Conservation (phyloP, 2,113 vertebrate genomes). For the Phylloscopus trochiloides region DNA sequence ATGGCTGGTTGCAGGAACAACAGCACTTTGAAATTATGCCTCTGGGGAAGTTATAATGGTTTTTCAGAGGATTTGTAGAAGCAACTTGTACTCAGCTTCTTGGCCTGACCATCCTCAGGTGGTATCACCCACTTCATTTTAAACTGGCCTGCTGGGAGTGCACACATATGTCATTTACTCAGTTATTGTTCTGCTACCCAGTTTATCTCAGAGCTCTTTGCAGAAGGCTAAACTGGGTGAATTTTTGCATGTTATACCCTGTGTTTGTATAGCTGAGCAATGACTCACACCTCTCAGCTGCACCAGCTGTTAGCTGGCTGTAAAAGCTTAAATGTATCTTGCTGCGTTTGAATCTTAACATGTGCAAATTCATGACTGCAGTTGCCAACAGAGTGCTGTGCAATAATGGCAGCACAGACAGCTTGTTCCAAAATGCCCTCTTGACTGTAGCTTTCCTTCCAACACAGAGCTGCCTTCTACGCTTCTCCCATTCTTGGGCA, state of each 20-base stretch:
- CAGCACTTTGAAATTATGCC: neutral
- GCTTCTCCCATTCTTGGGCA: neutral
- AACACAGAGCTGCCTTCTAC: neutral
- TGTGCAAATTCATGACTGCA: neutral
- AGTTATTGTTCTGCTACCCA: neutral
- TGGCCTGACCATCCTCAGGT: neutral
- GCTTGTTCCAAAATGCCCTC: neutral
- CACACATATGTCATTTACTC: neutral
- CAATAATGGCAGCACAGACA: neutral
- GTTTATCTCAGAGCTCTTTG: neutral
- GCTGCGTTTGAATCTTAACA: neutral
- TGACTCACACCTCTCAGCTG: neutral
- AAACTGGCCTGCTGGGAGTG: neutral
- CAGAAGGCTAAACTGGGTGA: neutral
- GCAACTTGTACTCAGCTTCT: neutral
- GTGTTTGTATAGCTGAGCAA: neutral
- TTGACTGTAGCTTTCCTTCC: neutral
- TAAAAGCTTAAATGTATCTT: neutral
- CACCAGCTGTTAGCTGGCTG: neutral
- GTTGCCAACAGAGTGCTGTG: neutral
- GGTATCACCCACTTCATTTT: neutral
- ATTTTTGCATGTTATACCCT: neutral
- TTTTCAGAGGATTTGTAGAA: neutral
- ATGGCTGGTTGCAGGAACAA: neutral
- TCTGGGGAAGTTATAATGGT: neutral